These are phyloP conservation scores for Dinomys branickii DNA, from an alignment of 2,113 vertebrate species.

Conservation along the genomic window DNA sequence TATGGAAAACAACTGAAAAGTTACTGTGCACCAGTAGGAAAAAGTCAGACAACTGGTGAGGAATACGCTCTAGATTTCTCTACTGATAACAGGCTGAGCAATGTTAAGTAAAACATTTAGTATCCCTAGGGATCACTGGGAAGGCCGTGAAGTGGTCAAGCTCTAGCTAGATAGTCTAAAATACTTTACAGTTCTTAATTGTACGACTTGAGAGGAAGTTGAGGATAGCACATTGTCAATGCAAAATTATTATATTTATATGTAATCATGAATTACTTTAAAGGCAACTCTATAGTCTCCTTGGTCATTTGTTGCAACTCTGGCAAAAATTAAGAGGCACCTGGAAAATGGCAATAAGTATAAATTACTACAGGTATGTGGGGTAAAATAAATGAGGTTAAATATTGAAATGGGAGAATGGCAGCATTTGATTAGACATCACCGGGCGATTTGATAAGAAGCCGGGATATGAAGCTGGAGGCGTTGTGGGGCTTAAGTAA, in stretches of 20 bases:
- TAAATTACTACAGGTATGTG: not conserved
- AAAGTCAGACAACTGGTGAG: not conserved
- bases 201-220: not conserved
- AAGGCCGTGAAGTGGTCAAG: not conserved
- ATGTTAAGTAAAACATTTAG: not conserved
- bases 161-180: not conserved
- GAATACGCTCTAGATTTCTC: not conserved
- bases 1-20: not conserved
- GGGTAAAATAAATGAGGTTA: not conserved
- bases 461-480: no score
- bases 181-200: not conserved
- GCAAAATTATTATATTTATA: slow-evolving; percentile 4
- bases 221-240: not conserved
- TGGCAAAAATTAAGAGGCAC: not conserved
- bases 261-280: not conserved
- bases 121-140: not conserved
- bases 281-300: not conserved
- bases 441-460: no score
- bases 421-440: not conserved
- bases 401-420: not conserved
- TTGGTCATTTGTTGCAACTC: not conserved
- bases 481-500: no score
- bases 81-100: not conserved
- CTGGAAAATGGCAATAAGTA: not conserved
- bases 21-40: not conserved